Evolutionary conservation across 2,888 invertebrate genomes (phyloP).

Genomic region (Plemyria rubiginata): DNA sequence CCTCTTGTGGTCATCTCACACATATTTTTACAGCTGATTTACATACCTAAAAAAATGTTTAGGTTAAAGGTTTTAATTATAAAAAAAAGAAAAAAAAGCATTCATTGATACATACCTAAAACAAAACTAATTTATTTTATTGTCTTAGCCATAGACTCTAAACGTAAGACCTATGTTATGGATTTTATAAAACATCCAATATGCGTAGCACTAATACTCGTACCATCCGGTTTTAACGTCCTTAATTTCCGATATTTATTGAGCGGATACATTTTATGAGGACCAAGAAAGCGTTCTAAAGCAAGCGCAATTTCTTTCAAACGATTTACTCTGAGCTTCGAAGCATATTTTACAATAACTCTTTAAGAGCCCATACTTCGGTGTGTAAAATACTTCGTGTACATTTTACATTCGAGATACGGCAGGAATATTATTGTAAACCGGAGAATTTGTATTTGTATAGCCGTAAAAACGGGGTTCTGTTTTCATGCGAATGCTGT

Average conservation of each 20-base stretch:
- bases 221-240: not conserved
- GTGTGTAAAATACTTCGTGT: constrained; percentile 24
- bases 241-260: constrained; percentile 20
- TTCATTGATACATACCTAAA: too few species aligned
- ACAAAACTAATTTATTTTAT: too few species aligned
- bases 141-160: too few species aligned
- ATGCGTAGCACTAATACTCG: not conserved
- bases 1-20: not conserved
- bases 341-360: constrained; percentile 33
- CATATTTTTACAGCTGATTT: not conserved
- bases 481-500: not conserved
- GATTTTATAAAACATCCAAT: too few species aligned
- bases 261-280: constrained; percentile 26
- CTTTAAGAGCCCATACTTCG: constrained; percentile 21
- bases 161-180: too few species aligned
- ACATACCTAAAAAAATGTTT: not conserved
- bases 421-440: constrained; percentile 20
- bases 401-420: constrained; percentile 25
- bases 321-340: constrained; percentile 34
- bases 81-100: too few species aligned
- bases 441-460: constrained; percentile 21
- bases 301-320: constrained; percentile 31
- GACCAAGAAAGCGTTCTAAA: constrained; percentile 27
- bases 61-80: too few species aligned
- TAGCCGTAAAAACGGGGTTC: not conserved